Percentiles rank a stretch among this genome's conserved stretches.
Evolutionary conservation across 2,797 vertebrate species (phyloP).

Genomic region (Poeciliopsis infans): DNA sequence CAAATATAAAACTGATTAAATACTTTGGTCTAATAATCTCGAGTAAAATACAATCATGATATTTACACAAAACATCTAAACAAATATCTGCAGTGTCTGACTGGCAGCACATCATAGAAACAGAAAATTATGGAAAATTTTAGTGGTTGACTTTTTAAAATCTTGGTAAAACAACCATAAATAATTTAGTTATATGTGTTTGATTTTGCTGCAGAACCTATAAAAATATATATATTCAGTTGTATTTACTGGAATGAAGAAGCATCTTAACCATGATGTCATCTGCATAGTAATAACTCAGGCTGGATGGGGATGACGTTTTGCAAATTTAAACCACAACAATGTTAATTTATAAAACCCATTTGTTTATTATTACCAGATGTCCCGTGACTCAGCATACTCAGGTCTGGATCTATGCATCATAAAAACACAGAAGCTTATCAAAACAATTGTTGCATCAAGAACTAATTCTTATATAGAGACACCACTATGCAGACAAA

Average conservation of each 20-base stretch:
- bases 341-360: neutral
- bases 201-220: neutral
- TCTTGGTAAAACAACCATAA: neutral
- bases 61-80: neutral
- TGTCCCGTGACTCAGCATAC: neutral
- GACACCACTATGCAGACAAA: neutral
- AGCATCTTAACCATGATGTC: neutral
- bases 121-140: neutral
- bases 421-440: neutral
- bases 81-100: neutral
- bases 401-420: neutral
- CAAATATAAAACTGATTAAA: neutral
- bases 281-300: neutral
- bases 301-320: neutral
- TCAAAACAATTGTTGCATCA: neutral
- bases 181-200: neutral
- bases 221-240: neutral
- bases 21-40: neutral
- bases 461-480: neutral
- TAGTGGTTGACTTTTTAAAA: neutral
- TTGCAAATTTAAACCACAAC: neutral
- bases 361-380: neutral
- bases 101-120: neutral
- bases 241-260: neutral
- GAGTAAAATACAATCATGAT: neutral